phyloP scores from a whole-genome alignment of 2,797 vertebrate genomes.

The Clarias pachynema region DNA sequence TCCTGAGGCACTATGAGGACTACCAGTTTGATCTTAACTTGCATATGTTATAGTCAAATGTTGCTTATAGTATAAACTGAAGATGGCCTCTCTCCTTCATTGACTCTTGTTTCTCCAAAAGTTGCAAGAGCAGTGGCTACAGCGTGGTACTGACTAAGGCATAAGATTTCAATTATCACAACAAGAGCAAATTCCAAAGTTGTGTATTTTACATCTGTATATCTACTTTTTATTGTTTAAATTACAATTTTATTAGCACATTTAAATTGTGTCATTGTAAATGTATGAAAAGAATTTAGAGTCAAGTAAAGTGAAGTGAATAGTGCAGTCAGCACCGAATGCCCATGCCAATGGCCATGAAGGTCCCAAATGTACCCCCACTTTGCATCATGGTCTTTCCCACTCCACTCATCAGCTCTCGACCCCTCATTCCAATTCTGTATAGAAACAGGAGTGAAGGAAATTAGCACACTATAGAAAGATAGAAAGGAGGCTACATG shows the following conservation, averaged over 20 bases:
- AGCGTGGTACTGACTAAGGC: neutral
- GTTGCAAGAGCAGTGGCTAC: neutral
- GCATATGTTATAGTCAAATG: too few relatives aligned
- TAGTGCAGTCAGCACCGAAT: slow-evolving; percentile 84
- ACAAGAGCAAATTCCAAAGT: neutral
- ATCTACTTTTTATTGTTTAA: slow-evolving; percentile 15
- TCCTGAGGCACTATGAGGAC: neutral
- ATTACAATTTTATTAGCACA: slow-evolving; percentile 57
- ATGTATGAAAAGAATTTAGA: slow-evolving; percentile 25
- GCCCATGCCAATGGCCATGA: slow-evolving; percentile 99
- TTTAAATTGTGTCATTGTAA: slow-evolving; percentile 22
- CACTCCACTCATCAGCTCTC: slow-evolving; percentile 96
- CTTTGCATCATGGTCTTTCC: slow-evolving; percentile 99
- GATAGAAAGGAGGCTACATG: too few relatives aligned
- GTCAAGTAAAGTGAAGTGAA: slow-evolving; percentile 40
- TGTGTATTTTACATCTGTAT: neutral
- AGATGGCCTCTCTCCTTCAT: slow-evolving; percentile 54
- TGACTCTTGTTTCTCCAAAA: slow-evolving; percentile 47
- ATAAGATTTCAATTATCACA: neutral
- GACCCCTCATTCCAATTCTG: slow-evolving; percentile 95
- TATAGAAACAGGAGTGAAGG: neutral
- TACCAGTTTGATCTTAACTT: neutral
- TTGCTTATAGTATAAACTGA: neutral
- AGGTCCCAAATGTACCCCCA: slow-evolving; percentile 95
- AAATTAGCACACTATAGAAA: neutral